Base-by-base conservation (phyloP, 2,797 vertebrate genomes). In the Orientallactaga sibirica region DNA sequence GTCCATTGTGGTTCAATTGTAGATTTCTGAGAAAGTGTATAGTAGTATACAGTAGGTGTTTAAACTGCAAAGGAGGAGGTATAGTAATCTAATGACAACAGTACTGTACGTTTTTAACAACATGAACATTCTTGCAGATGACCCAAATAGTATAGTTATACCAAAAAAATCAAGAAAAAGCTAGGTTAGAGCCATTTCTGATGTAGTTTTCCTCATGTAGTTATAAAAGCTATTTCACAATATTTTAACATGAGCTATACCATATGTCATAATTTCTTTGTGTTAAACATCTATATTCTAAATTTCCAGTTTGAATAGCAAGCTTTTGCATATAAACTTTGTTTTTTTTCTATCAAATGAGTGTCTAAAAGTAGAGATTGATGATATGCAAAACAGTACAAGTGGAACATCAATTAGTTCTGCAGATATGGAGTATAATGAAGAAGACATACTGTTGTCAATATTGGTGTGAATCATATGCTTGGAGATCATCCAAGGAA, bases 301-400 rank as follows among this genome's bases (percentile, higher is more conserved):
- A 61, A 29, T 29, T 74, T 75, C 64, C 19, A 48, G 58, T 93
- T 90, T 90, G 84, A 84, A 48, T 84, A 73, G n/a, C 10, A 62
- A 7, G 64, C 41, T 83, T 92, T 74, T 93, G 19, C 76, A 8
- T 78, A 61, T 79, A 74, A 75, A 90, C 73, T 82, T 62, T 25
- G 2, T 85, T 24, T 82, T 24, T 82, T 90, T 95, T 78, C 76
- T 70, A 0, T 91, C 20, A 91, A 89, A 16, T 81, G 64, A 16
- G 19, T 88, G 71, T 81, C 55, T 87, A 55, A 70, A 91, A 92
- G 48, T 48, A 67, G 68, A 48, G 52, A n/a, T 24, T 66, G 79
- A 67, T 74, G n/a, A 86, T 67, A 33, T n/a, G 48, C 7, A 61
- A 55, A 83, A 55, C 37, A 66, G 33, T 80, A 20, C 27, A 76